A percentile compares a stretch with the other conserved stretches of the same genome.
Conservation (phyloP, 2,888 invertebrate genomes). For the Capitulum mitella region DNA sequence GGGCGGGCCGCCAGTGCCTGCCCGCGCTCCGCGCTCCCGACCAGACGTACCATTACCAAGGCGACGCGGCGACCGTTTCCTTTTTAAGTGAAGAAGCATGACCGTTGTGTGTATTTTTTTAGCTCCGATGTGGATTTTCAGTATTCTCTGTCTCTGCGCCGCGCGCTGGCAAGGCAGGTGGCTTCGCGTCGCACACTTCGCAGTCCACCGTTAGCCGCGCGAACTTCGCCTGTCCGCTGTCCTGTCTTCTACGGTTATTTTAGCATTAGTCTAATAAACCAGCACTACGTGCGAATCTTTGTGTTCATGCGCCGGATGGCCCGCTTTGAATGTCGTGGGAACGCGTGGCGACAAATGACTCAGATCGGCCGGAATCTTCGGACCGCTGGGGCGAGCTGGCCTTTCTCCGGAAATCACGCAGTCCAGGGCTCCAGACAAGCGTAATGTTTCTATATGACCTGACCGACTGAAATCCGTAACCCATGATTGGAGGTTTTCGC, state of each 20-base stretch:
- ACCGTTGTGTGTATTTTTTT: neutral
- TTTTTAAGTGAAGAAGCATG: neutral
- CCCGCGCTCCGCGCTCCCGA: neutral
- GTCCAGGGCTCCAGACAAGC: too few relatives aligned
- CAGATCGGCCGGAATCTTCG: too few relatives aligned
- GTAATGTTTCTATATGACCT: too few relatives aligned
- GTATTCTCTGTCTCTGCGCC: neutral
- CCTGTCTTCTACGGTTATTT: conserved; percentile 16
- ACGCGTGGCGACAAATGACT: too few relatives aligned
- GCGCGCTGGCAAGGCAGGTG: neutral
- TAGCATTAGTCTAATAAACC: conserved; percentile 2
- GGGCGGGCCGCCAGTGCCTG: neutral
- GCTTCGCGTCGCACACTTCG: neutral
- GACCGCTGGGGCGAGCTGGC: too few relatives aligned
- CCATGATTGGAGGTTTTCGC: too few relatives aligned
- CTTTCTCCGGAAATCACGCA: too few relatives aligned
- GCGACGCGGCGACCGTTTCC: neutral
- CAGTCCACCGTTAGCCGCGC: neutral
- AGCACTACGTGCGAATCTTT: neutral
- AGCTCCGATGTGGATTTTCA: neutral
- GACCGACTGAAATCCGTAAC: too few relatives aligned
- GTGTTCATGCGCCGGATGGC: too few relatives aligned
- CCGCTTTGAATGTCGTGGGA: too few relatives aligned
- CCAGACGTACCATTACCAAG: neutral
- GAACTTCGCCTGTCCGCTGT: neutral